A percentile compares a stretch with the other conserved stretches of the same genome.
Evolutionary conservation across 2,113 vertebrate species (phyloP).

Genomic region (Scytalopus superciliaris): DNA sequence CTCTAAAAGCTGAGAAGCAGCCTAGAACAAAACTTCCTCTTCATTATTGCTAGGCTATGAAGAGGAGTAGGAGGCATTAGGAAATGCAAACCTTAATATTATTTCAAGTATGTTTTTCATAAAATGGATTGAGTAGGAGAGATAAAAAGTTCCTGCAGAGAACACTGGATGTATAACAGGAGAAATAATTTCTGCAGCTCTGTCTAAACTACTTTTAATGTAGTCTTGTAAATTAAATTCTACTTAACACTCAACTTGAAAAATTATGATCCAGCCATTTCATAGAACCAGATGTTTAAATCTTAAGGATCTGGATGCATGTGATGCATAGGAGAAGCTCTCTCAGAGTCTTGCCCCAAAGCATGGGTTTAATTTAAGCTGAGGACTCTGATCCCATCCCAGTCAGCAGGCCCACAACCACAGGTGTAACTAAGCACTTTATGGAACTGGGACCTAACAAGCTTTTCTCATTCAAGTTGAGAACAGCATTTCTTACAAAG

Average conservation of each 20-base stretch:
- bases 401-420: not conserved
- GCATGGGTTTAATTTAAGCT: not conserved
- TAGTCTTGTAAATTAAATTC: not conserved
- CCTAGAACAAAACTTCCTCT: constrained; percentile 5
- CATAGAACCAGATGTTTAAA: not conserved
- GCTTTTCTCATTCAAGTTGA: not conserved
- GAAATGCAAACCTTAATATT: not conserved
- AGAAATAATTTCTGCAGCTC: not conserved
- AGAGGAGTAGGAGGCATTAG: not conserved
- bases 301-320: not conserved
- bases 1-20: not conserved
- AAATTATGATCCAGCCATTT: not conserved
- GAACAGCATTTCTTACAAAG: not conserved
- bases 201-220: not conserved
- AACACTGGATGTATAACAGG: not conserved
- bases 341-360: not conserved
- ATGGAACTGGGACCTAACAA: not conserved
- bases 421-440: not conserved
- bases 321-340: not conserved
- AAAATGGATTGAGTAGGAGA: not conserved
- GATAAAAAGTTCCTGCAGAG: not conserved
- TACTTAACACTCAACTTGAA: not conserved
- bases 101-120: constrained; percentile 10
- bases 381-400: not conserved
- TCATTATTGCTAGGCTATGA: not conserved